Evolutionary conservation across 2,113 vertebrate species (phyloP).

Genomic region (Cisticola juncidis): DNA sequence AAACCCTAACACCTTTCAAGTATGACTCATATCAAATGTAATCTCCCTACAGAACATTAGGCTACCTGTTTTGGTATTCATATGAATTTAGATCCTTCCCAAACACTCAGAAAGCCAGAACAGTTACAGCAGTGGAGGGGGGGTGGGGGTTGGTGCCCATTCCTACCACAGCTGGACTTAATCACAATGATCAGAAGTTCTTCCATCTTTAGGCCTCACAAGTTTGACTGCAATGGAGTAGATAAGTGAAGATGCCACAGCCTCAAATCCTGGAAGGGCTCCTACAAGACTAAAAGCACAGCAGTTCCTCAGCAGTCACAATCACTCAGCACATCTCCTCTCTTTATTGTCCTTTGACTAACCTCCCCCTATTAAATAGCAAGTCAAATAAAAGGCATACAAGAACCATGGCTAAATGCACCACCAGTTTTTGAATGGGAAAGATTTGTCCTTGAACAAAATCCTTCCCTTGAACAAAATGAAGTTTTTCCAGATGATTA

Average conservation of each 20-base stretch:
- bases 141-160: fast-evolving
- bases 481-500: neutral
- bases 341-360: neutral
- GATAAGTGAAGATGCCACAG: neutral
- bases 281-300: neutral
- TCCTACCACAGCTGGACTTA: neutral
- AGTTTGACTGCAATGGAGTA: neutral
- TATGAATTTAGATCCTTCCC: neutral
- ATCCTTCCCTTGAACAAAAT: neutral
- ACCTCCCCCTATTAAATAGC: neutral
- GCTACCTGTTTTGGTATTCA: neutral
- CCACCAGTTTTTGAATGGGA: neutral
- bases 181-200: neutral
- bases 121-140: fast-evolving
- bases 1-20: neutral
- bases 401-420: neutral
- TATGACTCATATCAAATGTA: neutral
- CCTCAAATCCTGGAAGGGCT: neutral
- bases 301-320: neutral
- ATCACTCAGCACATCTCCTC: neutral
- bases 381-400: neutral
- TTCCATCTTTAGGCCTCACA: neutral
- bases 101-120: neutral
- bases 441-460: neutral
- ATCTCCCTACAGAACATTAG: neutral